These are phyloP conservation scores for Archocentrus centrarchus DNA, from an alignment of 2,113 vertebrate species.

Conservation along the genomic window DNA sequence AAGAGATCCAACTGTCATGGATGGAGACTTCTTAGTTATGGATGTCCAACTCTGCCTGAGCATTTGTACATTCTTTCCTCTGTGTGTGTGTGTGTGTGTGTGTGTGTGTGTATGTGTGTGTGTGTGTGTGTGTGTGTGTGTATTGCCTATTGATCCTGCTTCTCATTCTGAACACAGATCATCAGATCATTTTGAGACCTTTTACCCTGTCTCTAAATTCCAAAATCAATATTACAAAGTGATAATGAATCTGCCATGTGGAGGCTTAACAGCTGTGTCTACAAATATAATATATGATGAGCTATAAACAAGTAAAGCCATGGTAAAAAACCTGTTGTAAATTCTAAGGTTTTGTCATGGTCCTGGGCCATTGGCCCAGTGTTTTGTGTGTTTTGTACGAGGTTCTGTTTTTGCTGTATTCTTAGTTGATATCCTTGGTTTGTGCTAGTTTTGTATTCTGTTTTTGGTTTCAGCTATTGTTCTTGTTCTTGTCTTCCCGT, in stretches of 20 bases:
- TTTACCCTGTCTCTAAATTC: background rate
- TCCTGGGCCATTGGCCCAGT: too few species aligned
- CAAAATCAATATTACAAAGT: background rate
- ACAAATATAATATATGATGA: background rate
- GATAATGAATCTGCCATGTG: background rate
- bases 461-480: too few species aligned
- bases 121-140: background rate
- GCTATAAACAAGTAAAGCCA: background rate
- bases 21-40: background rate
- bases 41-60: background rate
- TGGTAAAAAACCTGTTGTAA: background rate
- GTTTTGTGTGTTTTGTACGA: too few species aligned
- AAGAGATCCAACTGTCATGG: background rate
- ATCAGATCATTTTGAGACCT: background rate
- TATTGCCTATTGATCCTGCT: background rate
- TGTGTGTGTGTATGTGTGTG: background rate
- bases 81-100: background rate
- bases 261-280: background rate
- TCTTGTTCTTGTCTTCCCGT: too few species aligned
- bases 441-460: too few species aligned
- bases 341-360: background rate
- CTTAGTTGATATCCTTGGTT: too few species aligned
- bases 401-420: too few species aligned
- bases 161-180: background rate
- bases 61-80: slow-evolving; percentile 8